Evolutionary conservation across 2,113 vertebrate genomes (phyloP), one percentile per base, ranked within the genome.

Genomic region (Ptilonorhynchus violaceus): DNA sequence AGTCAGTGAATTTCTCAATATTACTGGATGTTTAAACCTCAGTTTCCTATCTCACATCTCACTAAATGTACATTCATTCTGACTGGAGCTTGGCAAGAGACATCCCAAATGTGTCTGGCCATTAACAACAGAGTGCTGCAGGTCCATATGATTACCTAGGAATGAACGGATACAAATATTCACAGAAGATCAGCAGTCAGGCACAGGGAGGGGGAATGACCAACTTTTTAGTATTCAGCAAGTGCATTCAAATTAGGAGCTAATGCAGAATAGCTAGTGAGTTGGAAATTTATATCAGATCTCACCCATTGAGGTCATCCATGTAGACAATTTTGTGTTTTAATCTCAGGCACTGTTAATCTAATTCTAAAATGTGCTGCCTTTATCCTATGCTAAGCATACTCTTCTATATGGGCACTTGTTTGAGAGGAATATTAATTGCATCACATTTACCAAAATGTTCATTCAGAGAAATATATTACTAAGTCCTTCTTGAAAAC

Each of bases 371-470:
- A 82, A 82, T 60, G 9, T 22, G 31, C 58, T 18, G 1, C 21
- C 28, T 91, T 77, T 78, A 44, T 72, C 39, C 62, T 56, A 11
- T 21, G 15, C 35, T 87, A 56, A 85, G 31, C 30, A 89, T n/a
- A 60, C 4, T 82, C 41, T 63, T 76, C 63, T 86, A 3, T 69
- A 9, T 3, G 12, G 13, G 28, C 13, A 20, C 15, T 92, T 88
- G 44, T 85, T 94, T 94, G 85, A 66, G 58, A 49, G 92, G 92
- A 97, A 87, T 94, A 74, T 60, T 89, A 96, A 94, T 82, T 95
- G 21, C n/a, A 68, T 60, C 74, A 66, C 78, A 69, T 93, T 83
- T 92, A 63, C 74, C 35, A 93, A 84, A 96, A 95, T 91, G 86
- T 37, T 76, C 73, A 74, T 89, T 97, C 82, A 93, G 82, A 92